phyloP scores from a whole-genome alignment of 2,113 vertebrate species.

The Sphaerodactylus townsendi region DNA sequence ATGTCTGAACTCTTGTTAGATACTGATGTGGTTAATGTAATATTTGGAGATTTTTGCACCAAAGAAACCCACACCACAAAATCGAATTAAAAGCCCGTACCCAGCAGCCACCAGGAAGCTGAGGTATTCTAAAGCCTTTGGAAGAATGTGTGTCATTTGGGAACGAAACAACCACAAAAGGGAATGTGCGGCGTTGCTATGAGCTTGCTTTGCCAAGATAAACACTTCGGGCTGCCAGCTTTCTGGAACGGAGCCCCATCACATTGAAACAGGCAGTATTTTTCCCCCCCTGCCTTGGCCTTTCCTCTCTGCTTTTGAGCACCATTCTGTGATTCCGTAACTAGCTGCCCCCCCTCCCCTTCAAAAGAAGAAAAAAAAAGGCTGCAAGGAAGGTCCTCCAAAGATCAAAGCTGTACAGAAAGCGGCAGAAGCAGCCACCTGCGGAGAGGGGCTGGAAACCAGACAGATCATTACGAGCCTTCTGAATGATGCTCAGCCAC shows the following conservation, averaged over 20 bases:
- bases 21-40: neutral
- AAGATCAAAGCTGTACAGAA: neutral
- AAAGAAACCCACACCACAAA: conserved; percentile 27
- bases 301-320: neutral
- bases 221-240: neutral
- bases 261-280: conserved; percentile 46
- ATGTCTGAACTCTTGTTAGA: neutral
- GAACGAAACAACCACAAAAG: conserved; percentile 38
- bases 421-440: fast-evolving
- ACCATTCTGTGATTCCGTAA: fast-evolving
- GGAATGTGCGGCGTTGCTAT: neutral
- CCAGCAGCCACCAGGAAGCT: conserved; percentile 40
- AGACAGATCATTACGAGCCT: neutral
- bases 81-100: conserved; percentile 9
- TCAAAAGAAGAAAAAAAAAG: neutral
- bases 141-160: conserved; percentile 20
- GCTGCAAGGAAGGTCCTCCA: neutral
- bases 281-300: conserved; percentile 37
- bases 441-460: neutral
- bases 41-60: neutral
- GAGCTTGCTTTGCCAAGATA: conserved; percentile 26
- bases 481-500: neutral
- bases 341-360: neutral
- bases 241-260: conserved; percentile 20
- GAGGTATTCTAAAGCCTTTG: conserved; percentile 38